Conservation (phyloP, 2,888 invertebrate species). For the Cistogaster globosa region DNA sequence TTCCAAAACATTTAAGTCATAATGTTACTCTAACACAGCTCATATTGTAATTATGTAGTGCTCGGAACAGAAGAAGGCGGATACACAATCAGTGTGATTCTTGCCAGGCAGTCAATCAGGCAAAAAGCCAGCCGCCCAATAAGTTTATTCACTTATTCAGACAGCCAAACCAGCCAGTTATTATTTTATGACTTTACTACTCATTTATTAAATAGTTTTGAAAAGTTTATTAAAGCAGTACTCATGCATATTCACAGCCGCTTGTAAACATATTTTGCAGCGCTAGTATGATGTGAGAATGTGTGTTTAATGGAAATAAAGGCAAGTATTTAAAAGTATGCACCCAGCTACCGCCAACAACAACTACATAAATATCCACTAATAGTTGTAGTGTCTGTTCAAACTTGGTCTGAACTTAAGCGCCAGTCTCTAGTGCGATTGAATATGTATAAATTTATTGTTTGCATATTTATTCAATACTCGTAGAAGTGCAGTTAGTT, state of each 20-base stretch:
- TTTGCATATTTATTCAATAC: constrained; percentile 58
- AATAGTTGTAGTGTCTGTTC: constrained; percentile 17
- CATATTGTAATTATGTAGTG: constrained; percentile 41
- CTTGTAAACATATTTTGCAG: background rate
- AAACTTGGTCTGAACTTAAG: constrained; percentile 61
- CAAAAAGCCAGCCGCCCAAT: constrained; percentile 30
- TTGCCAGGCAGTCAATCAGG: constrained; percentile 48
- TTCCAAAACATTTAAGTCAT: constrained; percentile 26
- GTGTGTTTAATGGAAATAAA: background rate
- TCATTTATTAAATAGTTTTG: constrained; percentile 56
- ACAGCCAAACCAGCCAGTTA: constrained; percentile 24
- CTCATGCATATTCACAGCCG: constrained; percentile 26
- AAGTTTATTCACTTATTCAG: background rate
- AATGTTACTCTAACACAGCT: background rate
- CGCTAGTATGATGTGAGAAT: background rate
- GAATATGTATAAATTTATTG: constrained; percentile 38
- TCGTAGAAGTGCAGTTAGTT: constrained; percentile 47
- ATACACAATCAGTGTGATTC: constrained; percentile 62
- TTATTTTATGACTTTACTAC: constrained; percentile 61
- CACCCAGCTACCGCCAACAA: constrained; percentile 20
- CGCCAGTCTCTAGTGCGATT: constrained; percentile 42
- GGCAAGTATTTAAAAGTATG: background rate
- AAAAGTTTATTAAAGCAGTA: constrained; percentile 42
- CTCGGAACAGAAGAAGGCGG: constrained; percentile 48
- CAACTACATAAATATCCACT: background rate